Conservation (phyloP, 2,888 invertebrate species). For the Pyrgus malvae region DNA sequence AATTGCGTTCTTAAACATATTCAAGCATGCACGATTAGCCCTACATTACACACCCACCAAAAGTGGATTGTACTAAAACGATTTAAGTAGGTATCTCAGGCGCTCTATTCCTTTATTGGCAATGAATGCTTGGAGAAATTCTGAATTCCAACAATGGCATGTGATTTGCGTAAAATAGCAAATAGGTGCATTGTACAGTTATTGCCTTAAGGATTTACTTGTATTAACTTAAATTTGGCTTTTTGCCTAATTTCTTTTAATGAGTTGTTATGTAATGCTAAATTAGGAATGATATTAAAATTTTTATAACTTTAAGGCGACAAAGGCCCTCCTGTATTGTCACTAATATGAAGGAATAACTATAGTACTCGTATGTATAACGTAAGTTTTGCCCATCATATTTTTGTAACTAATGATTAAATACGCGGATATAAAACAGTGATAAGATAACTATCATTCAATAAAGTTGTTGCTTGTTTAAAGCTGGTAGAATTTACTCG, state of each 20-base stretch:
- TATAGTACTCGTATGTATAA: too few species aligned
- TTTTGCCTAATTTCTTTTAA: too few species aligned
- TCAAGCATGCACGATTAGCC: slow-evolving; percentile 12
- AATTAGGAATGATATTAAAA: too few species aligned
- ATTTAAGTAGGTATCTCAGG: slow-evolving; percentile 3
- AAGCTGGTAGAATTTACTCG: not conserved
- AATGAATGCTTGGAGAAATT: not conserved
- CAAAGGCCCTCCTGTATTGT: too few species aligned
- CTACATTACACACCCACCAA: slow-evolving; percentile 16
- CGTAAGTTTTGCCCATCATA: too few species aligned
- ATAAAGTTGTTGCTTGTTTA: not conserved
- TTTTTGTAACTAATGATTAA: not conserved
- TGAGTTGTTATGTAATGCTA: too few species aligned
- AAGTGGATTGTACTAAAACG: slow-evolving; percentile 4
- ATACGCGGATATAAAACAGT: not conserved
- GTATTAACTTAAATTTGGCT: too few species aligned
- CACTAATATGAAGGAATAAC: too few species aligned
- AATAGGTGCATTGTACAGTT: too few species aligned
- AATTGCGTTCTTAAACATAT: slow-evolving; percentile 20
- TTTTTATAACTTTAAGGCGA: too few species aligned
- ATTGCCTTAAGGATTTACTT: too few species aligned
- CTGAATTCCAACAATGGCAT: not conserved
- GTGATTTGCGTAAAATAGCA: too few species aligned
- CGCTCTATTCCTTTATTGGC: slow-evolving; percentile 3
- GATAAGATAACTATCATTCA: not conserved